Evolutionary conservation across 2,797 vertebrate genomes (phyloP).

Genomic region (Sebastes vulpes): DNA sequence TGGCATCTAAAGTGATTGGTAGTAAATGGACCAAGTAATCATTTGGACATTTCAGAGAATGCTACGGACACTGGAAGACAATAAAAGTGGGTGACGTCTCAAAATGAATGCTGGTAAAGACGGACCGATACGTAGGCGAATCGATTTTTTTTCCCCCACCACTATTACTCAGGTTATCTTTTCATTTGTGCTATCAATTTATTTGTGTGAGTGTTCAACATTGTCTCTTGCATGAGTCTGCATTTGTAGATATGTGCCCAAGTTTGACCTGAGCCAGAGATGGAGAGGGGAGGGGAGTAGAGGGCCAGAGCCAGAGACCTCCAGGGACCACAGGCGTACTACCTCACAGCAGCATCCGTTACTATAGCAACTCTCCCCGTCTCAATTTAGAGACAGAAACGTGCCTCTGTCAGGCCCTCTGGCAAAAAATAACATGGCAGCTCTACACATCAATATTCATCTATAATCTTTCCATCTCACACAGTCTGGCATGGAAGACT

Average conservation of each 20-base stretch:
- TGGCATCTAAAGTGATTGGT: background rate
- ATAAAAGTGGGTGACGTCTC: background rate
- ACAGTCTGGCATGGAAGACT: background rate
- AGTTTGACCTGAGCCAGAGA: slow-evolving; percentile 1
- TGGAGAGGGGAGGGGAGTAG: background rate
- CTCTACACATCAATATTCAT: background rate
- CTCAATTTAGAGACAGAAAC: slow-evolving; percentile 44
- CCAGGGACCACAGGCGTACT: slow-evolving; percentile 29
- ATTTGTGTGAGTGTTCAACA: background rate
- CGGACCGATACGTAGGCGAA: background rate
- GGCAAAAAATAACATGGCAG: slow-evolving; percentile 16
- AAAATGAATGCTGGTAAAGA: background rate
- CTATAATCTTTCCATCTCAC: background rate
- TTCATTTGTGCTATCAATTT: background rate
- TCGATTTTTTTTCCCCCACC: background rate
- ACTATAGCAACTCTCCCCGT: slow-evolving; percentile 63
- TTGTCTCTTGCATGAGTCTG: background rate
- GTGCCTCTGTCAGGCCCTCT: slow-evolving; percentile 43
- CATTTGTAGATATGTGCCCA: background rate
- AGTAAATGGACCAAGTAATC: background rate
- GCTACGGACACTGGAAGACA: background rate
- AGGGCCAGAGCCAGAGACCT: background rate
- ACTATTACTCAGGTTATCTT: background rate
- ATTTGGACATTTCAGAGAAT: background rate
- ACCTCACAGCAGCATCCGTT: slow-evolving; percentile 44